phyloP scores from a whole-genome alignment of 2,888 invertebrate genomes.

The Leptothorax acervorum region DNA sequence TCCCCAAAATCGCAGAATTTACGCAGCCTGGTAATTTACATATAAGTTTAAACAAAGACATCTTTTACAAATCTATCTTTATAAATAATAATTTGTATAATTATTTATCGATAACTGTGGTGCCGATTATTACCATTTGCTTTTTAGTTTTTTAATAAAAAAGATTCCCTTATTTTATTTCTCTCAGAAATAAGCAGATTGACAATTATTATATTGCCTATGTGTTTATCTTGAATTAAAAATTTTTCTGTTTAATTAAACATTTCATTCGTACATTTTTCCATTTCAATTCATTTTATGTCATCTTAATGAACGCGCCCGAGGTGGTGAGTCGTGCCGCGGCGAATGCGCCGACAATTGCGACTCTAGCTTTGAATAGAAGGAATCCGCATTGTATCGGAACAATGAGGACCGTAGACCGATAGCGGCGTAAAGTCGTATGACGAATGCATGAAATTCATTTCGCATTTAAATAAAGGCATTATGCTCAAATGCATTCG shows the following conservation, averaged over 20 bases:
- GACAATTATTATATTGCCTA: not conserved
- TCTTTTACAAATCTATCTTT: not conserved
- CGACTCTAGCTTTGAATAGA: conserved; percentile 39
- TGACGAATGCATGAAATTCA: conserved; percentile 30
- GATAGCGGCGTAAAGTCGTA: not conserved
- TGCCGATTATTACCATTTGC: not conserved
- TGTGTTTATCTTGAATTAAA: not conserved
- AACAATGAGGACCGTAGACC: conserved; percentile 39
- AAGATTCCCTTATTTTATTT: not conserved
- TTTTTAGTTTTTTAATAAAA: not conserved
- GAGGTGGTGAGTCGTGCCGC: not conserved
- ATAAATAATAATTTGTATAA: not conserved
- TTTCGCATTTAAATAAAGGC: conserved; percentile 31
- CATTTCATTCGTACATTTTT: not conserved
- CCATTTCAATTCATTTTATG: conserved; percentile 17
- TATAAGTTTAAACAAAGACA: not conserved
- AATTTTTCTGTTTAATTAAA: not conserved
- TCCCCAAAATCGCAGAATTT: conserved; percentile 76
- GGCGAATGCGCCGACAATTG: conserved; percentile 26
- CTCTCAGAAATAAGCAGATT: not conserved
- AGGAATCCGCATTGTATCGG: conserved; percentile 41
- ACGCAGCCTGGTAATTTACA: conserved; percentile 69
- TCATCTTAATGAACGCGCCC: conserved; percentile 13
- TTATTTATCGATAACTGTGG: not conserved
- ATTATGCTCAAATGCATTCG: conserved; percentile 12